Conservation (phyloP, 2,113 vertebrate species). For the Struthio camelus region DNA sequence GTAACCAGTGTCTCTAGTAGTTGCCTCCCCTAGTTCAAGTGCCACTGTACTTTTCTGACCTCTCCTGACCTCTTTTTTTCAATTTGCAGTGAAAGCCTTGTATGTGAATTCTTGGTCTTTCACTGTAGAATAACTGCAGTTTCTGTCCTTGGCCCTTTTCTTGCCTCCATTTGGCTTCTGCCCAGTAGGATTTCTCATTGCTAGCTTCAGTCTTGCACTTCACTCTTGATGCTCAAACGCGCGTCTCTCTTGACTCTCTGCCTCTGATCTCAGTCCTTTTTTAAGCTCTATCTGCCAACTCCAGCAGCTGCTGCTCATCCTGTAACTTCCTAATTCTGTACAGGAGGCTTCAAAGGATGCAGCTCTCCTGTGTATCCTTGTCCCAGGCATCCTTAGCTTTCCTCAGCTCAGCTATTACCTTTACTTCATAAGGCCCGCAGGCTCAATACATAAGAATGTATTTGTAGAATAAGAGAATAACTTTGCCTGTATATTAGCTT, state of each 20-base stretch:
- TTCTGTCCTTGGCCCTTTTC: background rate
- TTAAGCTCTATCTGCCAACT: background rate
- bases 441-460: background rate
- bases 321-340: background rate
- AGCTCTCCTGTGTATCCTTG: background rate
- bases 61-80: background rate
- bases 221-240: background rate
- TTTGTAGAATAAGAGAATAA: background rate
- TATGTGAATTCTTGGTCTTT: background rate
- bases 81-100: background rate
- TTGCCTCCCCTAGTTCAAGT: background rate
- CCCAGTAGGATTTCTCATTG: background rate
- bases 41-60: background rate
- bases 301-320: background rate
- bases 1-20: background rate
- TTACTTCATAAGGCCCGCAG: background rate
- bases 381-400: background rate
- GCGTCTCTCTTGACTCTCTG: background rate
- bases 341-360: background rate
- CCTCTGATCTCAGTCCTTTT: conserved; percentile 28
- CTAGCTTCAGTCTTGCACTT: background rate
- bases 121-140: background rate
- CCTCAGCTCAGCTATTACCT: background rate
- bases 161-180: background rate
- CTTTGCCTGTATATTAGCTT: background rate